Percentiles rank a stretch among this genome's conserved stretches.
Evolutionary conservation across 2,113 vertebrate genomes (phyloP).

Genomic region (Monopterus albus): DNA sequence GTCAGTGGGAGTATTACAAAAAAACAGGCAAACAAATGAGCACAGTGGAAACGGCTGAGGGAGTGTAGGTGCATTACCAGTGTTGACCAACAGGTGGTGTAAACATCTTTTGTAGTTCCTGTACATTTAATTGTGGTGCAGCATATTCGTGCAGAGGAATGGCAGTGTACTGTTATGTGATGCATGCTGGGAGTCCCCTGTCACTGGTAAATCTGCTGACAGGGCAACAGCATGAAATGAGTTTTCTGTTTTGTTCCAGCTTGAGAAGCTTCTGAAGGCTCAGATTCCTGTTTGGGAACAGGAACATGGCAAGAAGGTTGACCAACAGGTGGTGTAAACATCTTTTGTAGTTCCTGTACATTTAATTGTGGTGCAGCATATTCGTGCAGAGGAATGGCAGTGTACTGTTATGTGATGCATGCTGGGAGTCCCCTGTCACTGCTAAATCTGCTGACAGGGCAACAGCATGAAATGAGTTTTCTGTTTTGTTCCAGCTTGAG

Average conservation of each 20-base stretch:
- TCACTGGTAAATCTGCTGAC: not conserved
- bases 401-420: not conserved
- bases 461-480: not conserved
- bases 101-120: not conserved
- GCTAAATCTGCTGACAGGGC: not conserved
- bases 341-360: not conserved
- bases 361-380: not conserved
- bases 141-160: not conserved
- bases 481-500: constrained; percentile 84
- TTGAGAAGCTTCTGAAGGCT: constrained; percentile 89
- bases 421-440: not conserved
- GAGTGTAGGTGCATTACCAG: not conserved
- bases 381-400: not conserved
- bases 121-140: not conserved
- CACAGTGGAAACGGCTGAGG: not conserved
- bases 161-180: not conserved
- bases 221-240: not conserved
- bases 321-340: constrained; percentile 27
- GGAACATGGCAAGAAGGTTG: constrained; percentile 79
- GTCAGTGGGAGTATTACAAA: not conserved
- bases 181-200: not conserved
- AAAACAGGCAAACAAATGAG: no score
- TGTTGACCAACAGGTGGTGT: constrained; percentile 28
- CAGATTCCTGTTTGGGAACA: constrained; percentile 88
- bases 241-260: constrained; percentile 68